These are phyloP conservation scores for Halcyon smyrnensis DNA, from an alignment of 2,797 vertebrate species.

Conservation along the genomic window DNA sequence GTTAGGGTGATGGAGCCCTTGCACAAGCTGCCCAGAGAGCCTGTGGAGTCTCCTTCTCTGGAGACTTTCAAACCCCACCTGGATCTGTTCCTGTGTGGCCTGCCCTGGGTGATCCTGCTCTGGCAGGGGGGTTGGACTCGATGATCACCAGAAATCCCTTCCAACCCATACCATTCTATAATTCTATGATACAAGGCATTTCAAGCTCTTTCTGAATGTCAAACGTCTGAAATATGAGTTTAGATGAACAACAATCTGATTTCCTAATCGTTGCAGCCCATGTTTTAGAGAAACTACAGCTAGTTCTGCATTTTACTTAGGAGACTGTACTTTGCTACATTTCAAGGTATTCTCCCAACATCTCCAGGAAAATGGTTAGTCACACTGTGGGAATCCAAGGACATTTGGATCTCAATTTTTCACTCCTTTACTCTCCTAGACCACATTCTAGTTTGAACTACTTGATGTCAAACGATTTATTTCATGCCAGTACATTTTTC, in stretches of 20 bases:
- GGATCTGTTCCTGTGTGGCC: too few species aligned
- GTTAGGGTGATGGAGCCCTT: too few species aligned
- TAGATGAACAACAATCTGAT: background rate
- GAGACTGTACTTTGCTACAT: background rate
- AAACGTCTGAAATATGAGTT: background rate
- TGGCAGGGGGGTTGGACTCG: too few species aligned
- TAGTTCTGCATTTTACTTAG: background rate
- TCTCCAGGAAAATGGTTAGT: background rate
- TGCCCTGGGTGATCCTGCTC: too few species aligned
- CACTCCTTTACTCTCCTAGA: background rate
- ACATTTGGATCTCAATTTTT: background rate
- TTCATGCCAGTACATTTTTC: background rate
- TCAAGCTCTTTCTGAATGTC: background rate
- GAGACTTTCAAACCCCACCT: too few species aligned
- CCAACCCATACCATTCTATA: too few species aligned
- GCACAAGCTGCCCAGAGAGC: too few species aligned
- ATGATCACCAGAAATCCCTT: too few species aligned
- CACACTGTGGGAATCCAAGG: background rate
- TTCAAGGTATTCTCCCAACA: background rate
- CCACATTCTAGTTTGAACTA: background rate
- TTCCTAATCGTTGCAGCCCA: background rate
- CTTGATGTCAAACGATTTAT: background rate
- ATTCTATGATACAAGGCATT: background rate
- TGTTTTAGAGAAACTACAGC: background rate
- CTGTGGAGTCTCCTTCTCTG: too few species aligned